A percentile compares a stretch with the other conserved stretches of the same genome.
Evolutionary conservation across 2,113 vertebrate species (phyloP).

Genomic region (Scomber scombrus): DNA sequence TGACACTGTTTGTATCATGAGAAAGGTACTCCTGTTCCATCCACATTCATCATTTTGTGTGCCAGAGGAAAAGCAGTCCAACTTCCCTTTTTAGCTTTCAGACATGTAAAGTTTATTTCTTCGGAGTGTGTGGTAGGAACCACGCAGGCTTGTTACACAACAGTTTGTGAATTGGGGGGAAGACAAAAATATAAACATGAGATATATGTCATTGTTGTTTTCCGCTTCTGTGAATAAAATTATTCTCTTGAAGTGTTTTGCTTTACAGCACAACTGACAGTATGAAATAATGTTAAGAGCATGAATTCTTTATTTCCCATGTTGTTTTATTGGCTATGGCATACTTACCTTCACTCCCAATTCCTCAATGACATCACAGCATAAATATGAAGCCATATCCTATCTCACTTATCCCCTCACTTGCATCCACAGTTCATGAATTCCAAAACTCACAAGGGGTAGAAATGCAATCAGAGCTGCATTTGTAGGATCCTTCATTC

Average conservation of each 20-base stretch:
- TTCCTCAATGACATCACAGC: conserved; percentile 48
- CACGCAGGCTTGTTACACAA: conserved; percentile 28
- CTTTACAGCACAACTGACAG: neutral
- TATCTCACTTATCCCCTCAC: conserved; percentile 13
- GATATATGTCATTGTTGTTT: conserved; percentile 7
- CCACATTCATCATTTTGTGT: conserved; percentile 59
- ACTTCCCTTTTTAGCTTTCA: conserved; percentile 62
- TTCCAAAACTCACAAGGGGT: conserved; percentile 31
- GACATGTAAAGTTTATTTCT: conserved; percentile 60
- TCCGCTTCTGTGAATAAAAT: conserved; percentile 9
- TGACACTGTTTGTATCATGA: conserved; percentile 47
- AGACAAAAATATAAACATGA: conserved; percentile 31
- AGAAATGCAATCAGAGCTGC: neutral
- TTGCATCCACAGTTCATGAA: conserved; percentile 2
- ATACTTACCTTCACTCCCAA: conserved; percentile 30
- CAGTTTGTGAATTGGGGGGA: conserved; percentile 18
- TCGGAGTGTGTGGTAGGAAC: conserved; percentile 54
- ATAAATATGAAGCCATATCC: conserved; percentile 35
- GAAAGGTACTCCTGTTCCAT: conserved; percentile 51
- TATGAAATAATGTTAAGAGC: neutral
- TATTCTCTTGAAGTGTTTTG: neutral
- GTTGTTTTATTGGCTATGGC: conserved; percentile 7
- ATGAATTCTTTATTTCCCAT: conserved; percentile 4
- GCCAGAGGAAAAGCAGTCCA: conserved; percentile 48
- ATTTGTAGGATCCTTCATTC: neutral